A percentile compares a stretch with the other conserved stretches of the same genome.
phyloP scores from a whole-genome alignment of 2,113 vertebrate genomes.

The Tragelaphus strepsiceros region DNA sequence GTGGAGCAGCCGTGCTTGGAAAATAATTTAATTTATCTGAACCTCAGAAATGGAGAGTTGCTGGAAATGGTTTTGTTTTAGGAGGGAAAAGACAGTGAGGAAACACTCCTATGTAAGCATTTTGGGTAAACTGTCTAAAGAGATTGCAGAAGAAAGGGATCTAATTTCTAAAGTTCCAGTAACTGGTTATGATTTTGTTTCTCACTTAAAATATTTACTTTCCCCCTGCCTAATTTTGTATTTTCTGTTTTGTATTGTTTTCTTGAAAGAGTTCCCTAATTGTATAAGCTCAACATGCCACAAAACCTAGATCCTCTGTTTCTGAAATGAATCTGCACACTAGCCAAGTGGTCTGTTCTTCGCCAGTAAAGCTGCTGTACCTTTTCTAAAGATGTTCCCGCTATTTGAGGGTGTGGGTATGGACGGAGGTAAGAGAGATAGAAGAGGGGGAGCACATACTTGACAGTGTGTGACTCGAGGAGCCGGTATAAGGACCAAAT shows the following conservation, averaged over 20 bases:
- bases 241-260: not conserved
- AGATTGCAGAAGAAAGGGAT: not conserved
- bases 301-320: not conserved
- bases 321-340: not conserved
- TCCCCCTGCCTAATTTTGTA: not conserved
- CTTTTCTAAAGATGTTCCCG: not conserved
- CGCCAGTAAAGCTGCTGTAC: not conserved
- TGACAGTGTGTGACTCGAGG: not conserved
- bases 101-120: not conserved
- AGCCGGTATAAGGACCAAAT: accelerated
- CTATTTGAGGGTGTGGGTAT: not conserved
- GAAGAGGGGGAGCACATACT: not conserved
- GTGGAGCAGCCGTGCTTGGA: not conserved
- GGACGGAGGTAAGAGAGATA: not conserved
- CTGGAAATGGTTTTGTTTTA: not conserved
- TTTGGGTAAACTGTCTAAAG: not conserved
- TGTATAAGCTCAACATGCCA: not conserved
- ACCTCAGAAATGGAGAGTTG: not conserved
- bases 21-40: constrained; percentile 15
- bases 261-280: not conserved
- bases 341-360: not conserved
- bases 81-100: not conserved
- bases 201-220: not conserved
- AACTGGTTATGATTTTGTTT: not conserved
- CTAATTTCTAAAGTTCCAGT: not conserved